Conservation (phyloP, 1,140 invertebrate genomes). For the Temnothorax longispinosus region DNA sequence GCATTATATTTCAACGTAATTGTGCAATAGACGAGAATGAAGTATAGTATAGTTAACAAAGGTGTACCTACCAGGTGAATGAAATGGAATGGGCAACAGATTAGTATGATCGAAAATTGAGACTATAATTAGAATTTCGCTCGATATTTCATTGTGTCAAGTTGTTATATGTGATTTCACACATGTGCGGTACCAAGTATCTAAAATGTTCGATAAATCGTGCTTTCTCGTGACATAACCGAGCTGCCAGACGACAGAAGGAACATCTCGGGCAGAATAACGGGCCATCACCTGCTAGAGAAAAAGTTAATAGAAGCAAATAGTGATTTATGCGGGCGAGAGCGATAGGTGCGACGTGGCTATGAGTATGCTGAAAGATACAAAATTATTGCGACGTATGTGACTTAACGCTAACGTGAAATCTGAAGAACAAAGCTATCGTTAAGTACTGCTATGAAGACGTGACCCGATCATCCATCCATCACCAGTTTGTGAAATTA, state of each 20-base stretch:
- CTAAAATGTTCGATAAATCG: not conserved
- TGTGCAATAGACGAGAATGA: not conserved
- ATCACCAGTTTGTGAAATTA: slow-evolving; percentile 62
- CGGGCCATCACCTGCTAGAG: slow-evolving; percentile 72
- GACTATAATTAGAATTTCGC: slow-evolving; percentile 9
- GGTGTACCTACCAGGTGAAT: slow-evolving; percentile 38
- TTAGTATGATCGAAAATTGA: not conserved
- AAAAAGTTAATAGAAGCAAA: slow-evolving; percentile 69
- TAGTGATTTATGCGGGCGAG: slow-evolving; percentile 30
- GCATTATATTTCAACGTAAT: not conserved
- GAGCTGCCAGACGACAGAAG: not conserved
- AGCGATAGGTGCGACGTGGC: slow-evolving; percentile 57
- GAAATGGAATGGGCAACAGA: slow-evolving; percentile 22
- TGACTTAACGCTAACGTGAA: slow-evolving; percentile 16
- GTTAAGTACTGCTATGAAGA: slow-evolving; percentile 23
- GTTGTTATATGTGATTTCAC: not conserved
- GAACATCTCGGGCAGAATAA: slow-evolving; percentile 23
- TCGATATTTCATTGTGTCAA: not conserved
- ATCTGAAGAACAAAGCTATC: slow-evolving; percentile 2
- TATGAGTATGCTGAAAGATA: slow-evolving; percentile 72
- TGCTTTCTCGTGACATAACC: not conserved
- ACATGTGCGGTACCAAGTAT: not conserved
- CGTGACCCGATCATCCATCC: slow-evolving; percentile 49
- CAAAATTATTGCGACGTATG: slow-evolving; percentile 49
- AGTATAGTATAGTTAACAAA: slow-evolving; percentile 10